Evolutionary conservation across 2,113 vertebrate genomes (phyloP).

Genomic region (Lophochroa leadbeateri): DNA sequence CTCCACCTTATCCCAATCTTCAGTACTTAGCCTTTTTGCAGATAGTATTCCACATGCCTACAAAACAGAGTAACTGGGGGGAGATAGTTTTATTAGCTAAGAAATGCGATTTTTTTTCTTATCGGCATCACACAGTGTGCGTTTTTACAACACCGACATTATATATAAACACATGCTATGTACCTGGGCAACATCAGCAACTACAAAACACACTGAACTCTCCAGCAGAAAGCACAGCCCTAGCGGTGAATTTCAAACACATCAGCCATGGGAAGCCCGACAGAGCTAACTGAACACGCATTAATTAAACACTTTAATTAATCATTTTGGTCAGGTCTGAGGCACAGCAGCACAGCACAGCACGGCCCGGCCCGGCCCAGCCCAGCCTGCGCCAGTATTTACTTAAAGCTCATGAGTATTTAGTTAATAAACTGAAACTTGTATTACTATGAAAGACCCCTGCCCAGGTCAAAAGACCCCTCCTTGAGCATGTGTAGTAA

Average conservation of each 20-base stretch:
- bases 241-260: accelerated
- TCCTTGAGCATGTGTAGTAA: too few relatives aligned
- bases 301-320: background rate
- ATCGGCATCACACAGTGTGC: accelerated
- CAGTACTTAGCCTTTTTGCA: background rate
- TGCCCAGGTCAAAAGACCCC: too few relatives aligned
- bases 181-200: background rate
- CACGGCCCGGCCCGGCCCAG: background rate
- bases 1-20: background rate
- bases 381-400: background rate
- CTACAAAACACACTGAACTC: accelerated
- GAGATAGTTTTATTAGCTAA: background rate
- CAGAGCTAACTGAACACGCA: accelerated
- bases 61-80: background rate
- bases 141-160: background rate
- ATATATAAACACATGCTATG: accelerated
- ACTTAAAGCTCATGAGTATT: background rate
- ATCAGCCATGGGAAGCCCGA: accelerated
- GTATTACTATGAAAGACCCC: background rate
- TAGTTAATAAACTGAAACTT: background rate
- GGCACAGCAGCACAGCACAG: accelerated
- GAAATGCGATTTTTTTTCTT: background rate
- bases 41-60: background rate
- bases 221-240: background rate
- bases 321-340: accelerated